These are phyloP conservation scores for Seriola quinqueradiata DNA, from an alignment of 2,113 vertebrate species.

Conservation along the genomic window DNA sequence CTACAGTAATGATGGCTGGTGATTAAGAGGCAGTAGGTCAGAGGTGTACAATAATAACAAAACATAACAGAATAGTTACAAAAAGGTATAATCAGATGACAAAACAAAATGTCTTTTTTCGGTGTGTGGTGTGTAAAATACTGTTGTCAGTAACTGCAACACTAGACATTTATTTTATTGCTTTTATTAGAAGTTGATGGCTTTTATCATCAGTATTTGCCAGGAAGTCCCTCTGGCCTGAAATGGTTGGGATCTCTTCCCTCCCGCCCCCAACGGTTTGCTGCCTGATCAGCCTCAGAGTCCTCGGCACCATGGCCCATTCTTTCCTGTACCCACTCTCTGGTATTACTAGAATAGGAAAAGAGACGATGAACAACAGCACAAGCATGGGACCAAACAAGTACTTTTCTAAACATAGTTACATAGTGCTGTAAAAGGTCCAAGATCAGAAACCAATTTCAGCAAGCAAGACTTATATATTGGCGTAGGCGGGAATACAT, in stretches of 20 bases:
- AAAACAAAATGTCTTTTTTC: background rate
- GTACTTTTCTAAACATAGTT: background rate
- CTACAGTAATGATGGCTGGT: background rate
- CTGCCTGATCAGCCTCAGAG: background rate
- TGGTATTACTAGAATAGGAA: conserved; percentile 17
- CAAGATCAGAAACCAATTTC: too few relatives aligned
- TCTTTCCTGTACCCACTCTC: conserved; percentile 13
- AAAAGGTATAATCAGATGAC: background rate
- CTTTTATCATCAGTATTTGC: conserved; percentile 27
- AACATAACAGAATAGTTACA: background rate
- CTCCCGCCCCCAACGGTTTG: conserved; percentile 38
- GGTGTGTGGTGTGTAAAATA: background rate
- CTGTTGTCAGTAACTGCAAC: background rate
- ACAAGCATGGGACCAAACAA: background rate
- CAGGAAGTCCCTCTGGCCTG: conserved; percentile 49
- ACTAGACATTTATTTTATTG: background rate
- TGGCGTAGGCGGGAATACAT: too few relatives aligned
- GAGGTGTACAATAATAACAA: background rate
- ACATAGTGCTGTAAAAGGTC: too few relatives aligned
- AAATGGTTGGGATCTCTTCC: conserved; percentile 58
- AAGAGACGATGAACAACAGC: background rate
- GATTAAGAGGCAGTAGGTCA: background rate
- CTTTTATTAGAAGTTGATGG: background rate
- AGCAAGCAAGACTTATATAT: too few relatives aligned
- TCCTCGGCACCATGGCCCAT: conserved; percentile 1